Base-by-base conservation (phyloP, 1,140 invertebrate species). In the Yoshiicerus persimilis region DNA sequence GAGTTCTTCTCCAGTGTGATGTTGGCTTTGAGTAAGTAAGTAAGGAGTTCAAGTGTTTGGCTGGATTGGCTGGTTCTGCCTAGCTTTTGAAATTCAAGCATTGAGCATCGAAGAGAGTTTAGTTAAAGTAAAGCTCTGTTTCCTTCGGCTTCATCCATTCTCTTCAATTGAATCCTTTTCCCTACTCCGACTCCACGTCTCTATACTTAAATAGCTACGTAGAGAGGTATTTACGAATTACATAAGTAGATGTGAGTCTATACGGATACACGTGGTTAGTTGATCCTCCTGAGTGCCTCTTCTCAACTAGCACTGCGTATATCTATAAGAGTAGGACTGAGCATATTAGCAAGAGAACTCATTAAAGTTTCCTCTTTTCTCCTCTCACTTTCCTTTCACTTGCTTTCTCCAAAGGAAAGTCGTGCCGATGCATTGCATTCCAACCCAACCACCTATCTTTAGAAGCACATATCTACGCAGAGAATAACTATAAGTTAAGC, bases 321-420 rank as follows among this genome's bases (percentile, higher is more conserved):
- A 20, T 47, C 41, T 47, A 20, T 47, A 47, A 16, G 41, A 25
- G 62, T 25, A 66, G 13, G 41, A 25, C 64, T n/a, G 70, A 34
- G 70, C 30, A 77, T 77, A 77, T 77, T 77, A 77, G 70, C 34
- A 34, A n/a, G 70, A 77, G 70, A 77, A 77, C 70, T 77, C 70
- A 77, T 77, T 77, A 77, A 77, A 77, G 20, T 77, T 77, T 77
- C 32, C 70, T 77, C 70, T 77, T 36, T 77, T 77, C 70, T 77
- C 30, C 70, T 20, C 34, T 77, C 70, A 77, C 34, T 77, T 77
- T 77, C 70, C 70, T 77, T 77, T 77, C 70, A 77, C 34, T 77
- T 36, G 62, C 70, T 34, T 77, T 77, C 30, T 77, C 30, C 70
- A 77, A 77, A 77, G 70, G 23, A 36, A 23, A 77, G 11, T 77